Evolutionary conservation across 2,888 invertebrate species (phyloP).

Genomic region (Xestia ashworthii): DNA sequence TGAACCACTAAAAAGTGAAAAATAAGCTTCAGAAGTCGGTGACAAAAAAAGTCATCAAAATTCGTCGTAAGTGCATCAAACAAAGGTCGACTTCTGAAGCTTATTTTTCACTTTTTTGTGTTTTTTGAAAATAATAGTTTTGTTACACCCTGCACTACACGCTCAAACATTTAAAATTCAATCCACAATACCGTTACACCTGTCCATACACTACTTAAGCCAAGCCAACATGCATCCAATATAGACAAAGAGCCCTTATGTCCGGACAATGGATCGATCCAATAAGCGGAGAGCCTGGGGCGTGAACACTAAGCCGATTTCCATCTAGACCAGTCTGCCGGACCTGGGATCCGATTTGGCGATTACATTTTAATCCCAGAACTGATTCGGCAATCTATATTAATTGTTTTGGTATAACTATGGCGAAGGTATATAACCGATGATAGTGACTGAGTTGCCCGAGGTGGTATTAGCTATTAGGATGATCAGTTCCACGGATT

Average conservation of each 20-base stretch:
- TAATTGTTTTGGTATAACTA: slow-evolving; percentile 58
- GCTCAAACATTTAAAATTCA: slow-evolving; percentile 25
- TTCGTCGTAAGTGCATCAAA: too few relatives aligned
- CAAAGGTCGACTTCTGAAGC: too few relatives aligned
- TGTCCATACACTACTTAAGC: slow-evolving; percentile 41
- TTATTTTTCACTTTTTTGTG: too few relatives aligned
- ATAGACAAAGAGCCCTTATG: slow-evolving; percentile 56
- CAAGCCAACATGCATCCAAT: slow-evolving; percentile 49
- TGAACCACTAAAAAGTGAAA: too few relatives aligned
- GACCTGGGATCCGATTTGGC: slow-evolving; percentile 70
- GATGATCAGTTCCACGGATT: slow-evolving; percentile 2
- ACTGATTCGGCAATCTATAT: slow-evolving; percentile 63
- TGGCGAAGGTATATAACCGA: neutral
- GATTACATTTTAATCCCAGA: slow-evolving; percentile 69
- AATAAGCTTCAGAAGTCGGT: too few relatives aligned
- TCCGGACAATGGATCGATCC: slow-evolving; percentile 74
- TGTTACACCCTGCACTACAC: neutral
- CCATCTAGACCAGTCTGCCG: slow-evolving; percentile 59
- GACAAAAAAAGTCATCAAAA: too few relatives aligned
- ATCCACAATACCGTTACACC: slow-evolving; percentile 38
- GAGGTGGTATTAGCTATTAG: slow-evolving; percentile 27
- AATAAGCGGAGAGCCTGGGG: slow-evolving; percentile 74
- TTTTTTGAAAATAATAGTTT: too few relatives aligned
- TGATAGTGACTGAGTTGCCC: slow-evolving; percentile 24
- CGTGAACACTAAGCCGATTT: slow-evolving; percentile 78